Base-by-base conservation (phyloP, 1,140 invertebrate genomes). In the Alviniconcha marisindica region DNA sequence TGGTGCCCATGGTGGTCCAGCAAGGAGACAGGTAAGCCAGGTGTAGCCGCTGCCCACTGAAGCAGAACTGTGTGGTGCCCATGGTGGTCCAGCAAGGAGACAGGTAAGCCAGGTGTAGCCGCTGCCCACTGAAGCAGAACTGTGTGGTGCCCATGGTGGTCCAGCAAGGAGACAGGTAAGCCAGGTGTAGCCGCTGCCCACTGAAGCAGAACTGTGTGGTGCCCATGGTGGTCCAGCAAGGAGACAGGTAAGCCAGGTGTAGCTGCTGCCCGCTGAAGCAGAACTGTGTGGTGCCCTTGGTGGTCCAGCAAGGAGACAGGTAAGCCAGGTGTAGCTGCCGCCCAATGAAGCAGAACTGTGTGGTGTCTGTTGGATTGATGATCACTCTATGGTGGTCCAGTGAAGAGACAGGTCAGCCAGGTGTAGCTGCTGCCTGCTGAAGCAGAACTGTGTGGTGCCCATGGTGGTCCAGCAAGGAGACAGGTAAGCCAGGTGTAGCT, bases 1-100 rank as follows among this genome's bases (percentile, higher is more conserved):
- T 95, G 91, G 90, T 96, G 77, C 96, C 96, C 36, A 90, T 96
- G 56, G 90, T 91, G 54, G 93, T 93, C 80, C 90, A 93, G 84
- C 91, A 93, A 51, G 93, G 94, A 54, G 95, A 95, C 77, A 92
- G 92, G 92, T 93, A 87, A 81, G 85, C 83, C 44, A 60, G n/a
- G 36, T 36, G 69, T 24, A 36, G 15, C 33, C 7, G 36, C 7
- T 5, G 18, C 44, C 44, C 18, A 18, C 7, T 10, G 24, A 14
- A n/a, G 7, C 24, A 7, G 5, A 7, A 5, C 5, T 63, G 60
- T 63, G 60, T 63, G 28, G 60, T n/a, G 60, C 96, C 96, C 36
- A 90, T 96, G 56, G 90, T 91, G 54, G 93, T 93, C 80, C 90
- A 93, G 84, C 91, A 93, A 51, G 93, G 94, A 54, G 95, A 95